Conservation (phyloP, 2,113 vertebrate species). For the Probosciger aterrimus region DNA sequence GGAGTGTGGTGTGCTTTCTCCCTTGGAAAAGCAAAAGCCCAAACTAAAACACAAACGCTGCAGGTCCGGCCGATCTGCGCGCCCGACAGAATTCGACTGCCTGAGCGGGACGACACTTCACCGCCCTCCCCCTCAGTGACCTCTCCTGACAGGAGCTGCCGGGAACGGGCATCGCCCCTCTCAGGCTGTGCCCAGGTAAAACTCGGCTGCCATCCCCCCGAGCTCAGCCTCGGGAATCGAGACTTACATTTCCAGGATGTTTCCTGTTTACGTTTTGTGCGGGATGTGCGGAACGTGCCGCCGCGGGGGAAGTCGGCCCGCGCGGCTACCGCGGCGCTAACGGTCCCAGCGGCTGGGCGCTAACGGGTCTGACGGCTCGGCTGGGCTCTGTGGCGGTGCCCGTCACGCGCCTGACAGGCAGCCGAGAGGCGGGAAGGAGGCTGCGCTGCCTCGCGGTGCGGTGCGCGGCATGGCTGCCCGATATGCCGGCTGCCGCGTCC, state of each 20-base stretch:
- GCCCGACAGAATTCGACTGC: too few relatives aligned
- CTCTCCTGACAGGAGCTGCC: neutral
- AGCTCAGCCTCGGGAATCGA: neutral
- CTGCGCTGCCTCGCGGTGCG: neutral
- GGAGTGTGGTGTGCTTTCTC: neutral
- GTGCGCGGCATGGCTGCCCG: neutral
- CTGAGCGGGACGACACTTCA: neutral
- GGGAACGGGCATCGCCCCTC: neutral
- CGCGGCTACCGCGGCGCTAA: neutral
- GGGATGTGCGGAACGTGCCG: neutral
- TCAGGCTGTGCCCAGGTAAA: neutral
- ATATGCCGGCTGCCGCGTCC: too few relatives aligned
- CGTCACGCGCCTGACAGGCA: neutral
- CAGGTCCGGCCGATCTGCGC: neutral
- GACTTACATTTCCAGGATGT: neutral
- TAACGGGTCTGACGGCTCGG: neutral
- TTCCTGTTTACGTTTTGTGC: slow-evolving; percentile 6
- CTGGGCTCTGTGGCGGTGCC: neutral
- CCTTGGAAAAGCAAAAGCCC: neutral
- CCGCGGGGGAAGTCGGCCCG: neutral
- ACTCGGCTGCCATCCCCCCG: neutral
- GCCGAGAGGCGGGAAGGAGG: too few relatives aligned
- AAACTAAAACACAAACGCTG: neutral
- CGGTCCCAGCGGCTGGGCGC: neutral
- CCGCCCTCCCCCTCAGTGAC: neutral